Conservation (phyloP, 1,140 invertebrate species). For the Ceratoteleas bidentatus region DNA sequence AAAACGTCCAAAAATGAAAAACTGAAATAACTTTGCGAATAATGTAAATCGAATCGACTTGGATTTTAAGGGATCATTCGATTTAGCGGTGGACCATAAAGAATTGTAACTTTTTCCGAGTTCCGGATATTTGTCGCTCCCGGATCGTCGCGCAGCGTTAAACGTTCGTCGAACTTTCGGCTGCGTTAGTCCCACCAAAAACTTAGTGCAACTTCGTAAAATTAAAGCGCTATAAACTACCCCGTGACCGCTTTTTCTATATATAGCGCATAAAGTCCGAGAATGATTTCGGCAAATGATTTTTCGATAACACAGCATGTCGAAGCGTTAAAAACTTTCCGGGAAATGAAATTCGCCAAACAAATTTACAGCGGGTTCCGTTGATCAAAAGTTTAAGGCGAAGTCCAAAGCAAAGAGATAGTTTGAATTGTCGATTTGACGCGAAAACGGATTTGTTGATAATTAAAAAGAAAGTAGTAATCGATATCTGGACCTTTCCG, state of each 20-base stretch:
- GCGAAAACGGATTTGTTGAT: too few species aligned
- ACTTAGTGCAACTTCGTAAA: conserved; percentile 24
- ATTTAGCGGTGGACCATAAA: conserved; percentile 32
- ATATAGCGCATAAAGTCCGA: conserved; percentile 26
- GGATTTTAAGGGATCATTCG: conserved; percentile 32
- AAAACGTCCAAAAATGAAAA: too few species aligned
- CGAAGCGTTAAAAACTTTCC: conserved; percentile 20
- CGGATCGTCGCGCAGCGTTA: conserved; percentile 25
- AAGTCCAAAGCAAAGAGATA: too few species aligned
- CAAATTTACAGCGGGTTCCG: conserved; percentile 10
- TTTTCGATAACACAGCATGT: conserved; percentile 11
- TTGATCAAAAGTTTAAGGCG: neutral
- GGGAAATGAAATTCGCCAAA: conserved; percentile 5
- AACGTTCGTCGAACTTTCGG: conserved; percentile 42
- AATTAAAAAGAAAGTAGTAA: too few species aligned
- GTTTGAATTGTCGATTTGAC: too few species aligned
- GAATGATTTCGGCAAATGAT: conserved; percentile 26
- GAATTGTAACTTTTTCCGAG: conserved; percentile 49
- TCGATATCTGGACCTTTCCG: too few species aligned
- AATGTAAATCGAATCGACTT: conserved; percentile 19
- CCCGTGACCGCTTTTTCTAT: conserved; percentile 20
- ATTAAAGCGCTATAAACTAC: conserved; percentile 31
- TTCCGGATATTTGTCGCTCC: conserved; percentile 32
- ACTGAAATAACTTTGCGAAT: too few species aligned
- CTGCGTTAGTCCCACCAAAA: conserved; percentile 37